These are phyloP conservation scores for Aethina tumida DNA, from an alignment of 1,140 invertebrate species.

Conservation along the genomic window DNA sequence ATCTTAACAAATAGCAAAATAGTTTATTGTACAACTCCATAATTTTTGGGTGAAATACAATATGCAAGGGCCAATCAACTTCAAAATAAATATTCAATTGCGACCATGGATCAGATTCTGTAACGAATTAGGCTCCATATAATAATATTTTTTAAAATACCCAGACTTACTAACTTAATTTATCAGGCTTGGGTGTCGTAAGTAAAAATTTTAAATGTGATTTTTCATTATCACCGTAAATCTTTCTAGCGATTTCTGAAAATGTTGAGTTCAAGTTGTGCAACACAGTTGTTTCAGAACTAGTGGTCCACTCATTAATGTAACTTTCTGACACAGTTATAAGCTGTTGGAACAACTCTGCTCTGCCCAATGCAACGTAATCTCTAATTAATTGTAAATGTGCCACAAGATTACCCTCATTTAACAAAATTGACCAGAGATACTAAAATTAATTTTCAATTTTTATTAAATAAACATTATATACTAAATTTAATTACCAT, in stretches of 20 bases:
- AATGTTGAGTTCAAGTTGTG: conserved; percentile 48
- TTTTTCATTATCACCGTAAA: conserved; percentile 51
- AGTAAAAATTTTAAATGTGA: conserved; percentile 42
- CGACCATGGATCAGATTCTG: conserved; percentile 22
- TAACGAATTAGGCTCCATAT: too few species aligned
- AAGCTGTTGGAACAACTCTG: conserved; percentile 67
- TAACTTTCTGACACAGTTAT: conserved; percentile 39
- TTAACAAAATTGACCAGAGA: conserved; percentile 59
- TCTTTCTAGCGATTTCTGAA: conserved; percentile 47
- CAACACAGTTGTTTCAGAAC: conserved; percentile 38
- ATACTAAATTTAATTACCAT: conserved; percentile 31
- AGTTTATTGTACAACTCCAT: conserved; percentile 73
- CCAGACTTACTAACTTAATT: conserved; percentile 17
- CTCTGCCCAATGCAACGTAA: conserved; percentile 63
- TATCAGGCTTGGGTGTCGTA: conserved; percentile 22
- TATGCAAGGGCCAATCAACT: conserved; percentile 79
- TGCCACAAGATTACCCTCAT: conserved; percentile 59
- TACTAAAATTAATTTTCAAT: too few species aligned
- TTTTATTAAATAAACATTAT: too few species aligned
- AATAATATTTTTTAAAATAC: conserved; percentile 5
- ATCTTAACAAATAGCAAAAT: conserved; percentile 66
- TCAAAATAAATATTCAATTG: conserved; percentile 63
- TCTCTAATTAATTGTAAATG: conserved; percentile 65
- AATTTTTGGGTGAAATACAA: conserved; percentile 67
- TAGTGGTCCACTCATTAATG: conserved; percentile 38